Evolutionary conservation across 2,888 invertebrate species (phyloP), one percentile per base, ranked within the genome.

Genomic region (Hyposoter didymator): DNA sequence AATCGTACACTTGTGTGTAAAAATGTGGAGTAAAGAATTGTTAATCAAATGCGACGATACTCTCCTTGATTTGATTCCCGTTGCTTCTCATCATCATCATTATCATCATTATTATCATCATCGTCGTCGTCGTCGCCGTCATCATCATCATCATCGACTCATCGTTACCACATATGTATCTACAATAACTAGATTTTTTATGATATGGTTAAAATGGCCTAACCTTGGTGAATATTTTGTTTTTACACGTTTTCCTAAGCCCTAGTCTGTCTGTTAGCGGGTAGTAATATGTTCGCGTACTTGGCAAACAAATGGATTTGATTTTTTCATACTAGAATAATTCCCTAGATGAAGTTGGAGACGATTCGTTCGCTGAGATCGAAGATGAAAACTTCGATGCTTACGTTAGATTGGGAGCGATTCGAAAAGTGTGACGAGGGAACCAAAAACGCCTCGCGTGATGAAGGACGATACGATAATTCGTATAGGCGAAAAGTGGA

Each of bases 151-250:
- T 28, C 28, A 2, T 28, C n/a, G n/a, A n/a, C n/a, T 75, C 78
- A 82, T 72, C 75, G 39, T 7, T 39, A 59, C 67, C 83, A 84
- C 81, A 78, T 82, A 59, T 84, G 81, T 79, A 74, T 64, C 39
- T 55, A 43, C 55, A 52, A 52, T 78, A 28, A 12, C 52, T 52
- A 19, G 12, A 39, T 80, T 82, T 69, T 81, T 72, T 89, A 90
- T 91, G 91, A 91, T 91, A 91, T 91, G 91, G 82, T 91, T 91
- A 47, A 90, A 89, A 89, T 90, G 87, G 88, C 87, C 91, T 90
- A 91, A 88, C 64, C 82, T 86, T 86, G 85, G 88, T 81, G 70
- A 89, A 88, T 88, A 82, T 70, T 82, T 72, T 86, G 74, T 72
- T 84, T 74, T 78, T 84, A 66, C 89, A 66, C 89, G 22, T 55